Evolutionary conservation across 2,888 invertebrate species (phyloP).

Genomic region (Lacanobia wlatinum): DNA sequence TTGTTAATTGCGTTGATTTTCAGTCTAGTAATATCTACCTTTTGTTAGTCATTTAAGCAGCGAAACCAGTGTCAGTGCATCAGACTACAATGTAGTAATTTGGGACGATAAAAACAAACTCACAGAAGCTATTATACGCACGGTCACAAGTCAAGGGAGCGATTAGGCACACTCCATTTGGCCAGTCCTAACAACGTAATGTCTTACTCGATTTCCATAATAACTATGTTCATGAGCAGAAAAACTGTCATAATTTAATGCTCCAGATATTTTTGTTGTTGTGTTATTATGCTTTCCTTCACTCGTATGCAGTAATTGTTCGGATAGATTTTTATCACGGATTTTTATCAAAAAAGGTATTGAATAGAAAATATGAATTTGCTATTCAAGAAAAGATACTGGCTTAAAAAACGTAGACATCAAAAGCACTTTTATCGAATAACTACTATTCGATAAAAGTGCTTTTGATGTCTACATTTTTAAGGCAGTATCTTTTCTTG

Average conservation of each 20-base stretch:
- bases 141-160: conserved; percentile 22
- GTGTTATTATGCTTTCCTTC: neutral
- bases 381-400: too few species aligned
- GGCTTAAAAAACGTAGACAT: too few species aligned
- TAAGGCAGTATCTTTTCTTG: too few species aligned
- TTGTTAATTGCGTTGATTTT: too few species aligned
- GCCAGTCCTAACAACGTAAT: conserved; percentile 21
- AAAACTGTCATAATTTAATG: conserved; percentile 42
- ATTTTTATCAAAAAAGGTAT: too few species aligned
- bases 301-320: neutral
- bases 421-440: too few species aligned
- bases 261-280: conserved; percentile 19
- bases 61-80: too few species aligned
- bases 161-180: conserved; percentile 46
- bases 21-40: too few species aligned
- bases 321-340: neutral
- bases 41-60: too few species aligned
- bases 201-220: conserved; percentile 55
- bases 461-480: too few species aligned
- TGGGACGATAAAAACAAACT: neutral
- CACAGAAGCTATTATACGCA: conserved; percentile 12
- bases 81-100: neutral
- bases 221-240: conserved; percentile 42
- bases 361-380: too few species aligned
- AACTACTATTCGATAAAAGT: too few species aligned